These are phyloP conservation scores for Cheilinus undulatus DNA, from an alignment of 2,113 vertebrate genomes.

Conservation along the genomic window DNA sequence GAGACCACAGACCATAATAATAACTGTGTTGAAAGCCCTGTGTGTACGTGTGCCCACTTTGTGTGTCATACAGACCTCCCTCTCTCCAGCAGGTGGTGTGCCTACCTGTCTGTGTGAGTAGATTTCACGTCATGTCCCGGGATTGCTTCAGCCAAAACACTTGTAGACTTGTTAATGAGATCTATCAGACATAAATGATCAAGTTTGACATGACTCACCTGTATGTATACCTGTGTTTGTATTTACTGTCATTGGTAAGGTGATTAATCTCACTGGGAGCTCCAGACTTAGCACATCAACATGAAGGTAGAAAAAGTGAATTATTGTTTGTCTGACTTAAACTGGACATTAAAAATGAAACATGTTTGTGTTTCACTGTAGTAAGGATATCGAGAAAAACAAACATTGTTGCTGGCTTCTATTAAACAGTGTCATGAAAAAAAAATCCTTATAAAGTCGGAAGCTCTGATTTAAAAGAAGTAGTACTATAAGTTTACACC, in stretches of 20 bases:
- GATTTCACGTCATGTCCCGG: conserved; percentile 40
- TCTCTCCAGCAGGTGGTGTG: conserved; percentile 57
- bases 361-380: too few relatives aligned
- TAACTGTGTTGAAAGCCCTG: conserved; percentile 23
- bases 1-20: conserved; percentile 52
- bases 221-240: conserved; percentile 7
- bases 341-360: too few relatives aligned
- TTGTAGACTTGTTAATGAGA: conserved; percentile 10
- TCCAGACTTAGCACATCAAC: too few relatives aligned
- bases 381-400: too few relatives aligned
- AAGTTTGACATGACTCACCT: conserved; percentile 50
- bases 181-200: conserved; percentile 2
- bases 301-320: too few relatives aligned
- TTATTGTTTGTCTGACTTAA: too few relatives aligned
- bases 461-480: too few relatives aligned
- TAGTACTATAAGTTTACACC: too few relatives aligned
- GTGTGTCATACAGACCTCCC: conserved; percentile 45
- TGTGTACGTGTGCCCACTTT: not conserved
- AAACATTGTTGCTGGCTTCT: too few relatives aligned
- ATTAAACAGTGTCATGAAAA: too few relatives aligned
- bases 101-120: conserved; percentile 43
- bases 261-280: conserved; percentile 6
- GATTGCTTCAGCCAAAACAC: conserved; percentile 40
- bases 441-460: too few relatives aligned
- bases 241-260: conserved; percentile 18